Conservation (phyloP, 1,140 invertebrate genomes). For the Drosophila arawakana region DNA sequence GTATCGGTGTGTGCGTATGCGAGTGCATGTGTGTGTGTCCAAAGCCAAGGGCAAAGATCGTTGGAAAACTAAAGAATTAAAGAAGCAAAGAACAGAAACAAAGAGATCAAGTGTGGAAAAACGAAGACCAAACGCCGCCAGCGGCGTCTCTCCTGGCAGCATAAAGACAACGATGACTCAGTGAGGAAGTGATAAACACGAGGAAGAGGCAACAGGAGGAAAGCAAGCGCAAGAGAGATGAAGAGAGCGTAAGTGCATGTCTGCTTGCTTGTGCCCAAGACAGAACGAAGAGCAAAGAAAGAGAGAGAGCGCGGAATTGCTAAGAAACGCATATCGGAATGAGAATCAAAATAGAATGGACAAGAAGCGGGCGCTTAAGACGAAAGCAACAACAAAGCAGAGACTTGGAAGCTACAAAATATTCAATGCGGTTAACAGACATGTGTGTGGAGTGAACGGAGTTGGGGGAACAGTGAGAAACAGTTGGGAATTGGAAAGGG, state of each 20-base stretch:
- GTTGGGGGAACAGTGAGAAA: background rate
- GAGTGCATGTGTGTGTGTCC: background rate
- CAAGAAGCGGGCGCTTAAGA: conserved; percentile 40
- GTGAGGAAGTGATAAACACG: conserved; percentile 32
- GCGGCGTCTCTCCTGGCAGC: conserved; percentile 27
- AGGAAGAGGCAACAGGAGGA: conserved; percentile 20
- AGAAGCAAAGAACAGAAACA: background rate
- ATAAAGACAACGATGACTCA: conserved; percentile 58
- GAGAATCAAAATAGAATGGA: conserved; percentile 76
- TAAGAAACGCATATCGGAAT: conserved; percentile 36
- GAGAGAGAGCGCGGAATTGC: conserved; percentile 1
- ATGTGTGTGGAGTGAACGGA: conserved; percentile 14
- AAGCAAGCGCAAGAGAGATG: background rate
- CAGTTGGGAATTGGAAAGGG: background rate
- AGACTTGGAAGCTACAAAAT: conserved; percentile 17
- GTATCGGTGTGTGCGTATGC: background rate
- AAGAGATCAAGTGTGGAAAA: conserved; percentile 38
- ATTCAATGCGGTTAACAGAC: background rate
- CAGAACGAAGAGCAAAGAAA: background rate
- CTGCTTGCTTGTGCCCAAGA: background rate
- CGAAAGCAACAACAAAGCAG: conserved; percentile 32
- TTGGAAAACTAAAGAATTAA: conserved; percentile 43
- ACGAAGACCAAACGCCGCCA: conserved; percentile 26
- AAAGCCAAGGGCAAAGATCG: conserved; percentile 48
- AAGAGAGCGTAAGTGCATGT: background rate